A percentile compares a stretch with the other conserved stretches of the same genome.
These are phyloP conservation scores for Heterodera filipjevi DNA, from an alignment of 2,888 invertebrate genomes.

Conservation along the genomic window DNA sequence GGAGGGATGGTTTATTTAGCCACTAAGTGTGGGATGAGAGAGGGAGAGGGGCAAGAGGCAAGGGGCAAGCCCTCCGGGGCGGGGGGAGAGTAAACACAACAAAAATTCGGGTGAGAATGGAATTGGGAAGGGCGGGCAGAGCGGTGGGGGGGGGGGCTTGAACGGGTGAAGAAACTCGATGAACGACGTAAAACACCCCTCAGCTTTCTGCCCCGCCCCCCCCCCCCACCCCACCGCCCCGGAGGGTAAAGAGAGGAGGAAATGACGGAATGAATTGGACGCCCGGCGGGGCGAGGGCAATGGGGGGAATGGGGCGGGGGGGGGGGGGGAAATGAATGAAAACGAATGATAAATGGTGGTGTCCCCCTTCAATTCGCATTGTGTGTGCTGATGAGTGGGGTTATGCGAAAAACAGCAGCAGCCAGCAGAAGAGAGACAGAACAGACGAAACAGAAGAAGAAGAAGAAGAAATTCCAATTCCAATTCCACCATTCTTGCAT, in stretches of 20 bases:
- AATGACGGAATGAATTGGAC: neutral
- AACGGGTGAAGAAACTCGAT: slow-evolving; percentile 5
- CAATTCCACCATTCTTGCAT: neutral
- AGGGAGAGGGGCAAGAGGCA: neutral
- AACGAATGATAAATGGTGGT: neutral
- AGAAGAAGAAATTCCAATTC: no score
- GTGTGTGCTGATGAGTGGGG: no score
- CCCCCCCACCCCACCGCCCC: no score
- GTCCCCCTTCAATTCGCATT: no score
- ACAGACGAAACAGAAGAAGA: neutral
- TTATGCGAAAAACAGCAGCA: no score
- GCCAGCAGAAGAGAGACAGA: neutral
- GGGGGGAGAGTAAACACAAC: neutral
- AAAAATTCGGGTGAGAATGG: neutral
- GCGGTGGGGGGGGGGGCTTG: neutral
- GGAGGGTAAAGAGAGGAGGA: no score
- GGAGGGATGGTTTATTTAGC: neutral
- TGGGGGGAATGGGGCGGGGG: neutral
- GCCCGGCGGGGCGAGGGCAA: neutral
- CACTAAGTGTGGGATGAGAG: neutral
- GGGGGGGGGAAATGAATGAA: neutral
- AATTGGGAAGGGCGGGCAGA: neutral
- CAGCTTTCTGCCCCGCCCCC: no score
- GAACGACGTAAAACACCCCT: neutral
- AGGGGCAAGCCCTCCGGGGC: neutral